Percentiles rank a stretch among this genome's conserved stretches.
These are phyloP conservation scores for Thalassarche chlororhynchos DNA, from an alignment of 2,113 vertebrate species.

Conservation along the genomic window DNA sequence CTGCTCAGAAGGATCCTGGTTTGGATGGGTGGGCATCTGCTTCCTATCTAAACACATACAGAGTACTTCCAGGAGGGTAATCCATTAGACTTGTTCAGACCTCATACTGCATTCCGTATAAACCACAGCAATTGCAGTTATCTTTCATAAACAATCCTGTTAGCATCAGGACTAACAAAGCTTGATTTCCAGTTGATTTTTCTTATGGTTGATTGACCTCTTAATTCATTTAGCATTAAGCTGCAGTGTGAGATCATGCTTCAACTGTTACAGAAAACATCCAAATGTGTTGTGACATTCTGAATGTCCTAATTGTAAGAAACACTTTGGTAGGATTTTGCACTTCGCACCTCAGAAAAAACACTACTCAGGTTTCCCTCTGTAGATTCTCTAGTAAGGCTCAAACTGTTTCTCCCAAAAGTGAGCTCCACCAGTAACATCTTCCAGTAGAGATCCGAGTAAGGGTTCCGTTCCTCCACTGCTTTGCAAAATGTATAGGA, in stretches of 20 bases:
- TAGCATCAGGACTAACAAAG: not conserved
- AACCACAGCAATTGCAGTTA: not conserved
- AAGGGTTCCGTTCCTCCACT: not conserved
- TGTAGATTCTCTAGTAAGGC: not conserved
- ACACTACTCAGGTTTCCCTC: not conserved
- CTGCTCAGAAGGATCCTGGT: not conserved
- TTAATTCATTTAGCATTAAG: not conserved
- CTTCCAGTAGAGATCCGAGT: not conserved
- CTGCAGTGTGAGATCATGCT: not conserved
- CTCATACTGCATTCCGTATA: not conserved
- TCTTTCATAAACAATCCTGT: not conserved
- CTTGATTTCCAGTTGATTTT: not conserved
- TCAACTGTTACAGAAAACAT: not conserved
- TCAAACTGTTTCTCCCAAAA: not conserved
- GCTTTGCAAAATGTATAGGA: not conserved
- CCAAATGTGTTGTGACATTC: not conserved
- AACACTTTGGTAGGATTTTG: not conserved
- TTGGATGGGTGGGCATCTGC: not conserved
- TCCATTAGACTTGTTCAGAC: not conserved
- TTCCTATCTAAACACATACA: not conserved
- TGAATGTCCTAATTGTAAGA: not conserved
- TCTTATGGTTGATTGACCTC: not conserved
- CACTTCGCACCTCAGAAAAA: not conserved
- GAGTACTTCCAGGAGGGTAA: not conserved
- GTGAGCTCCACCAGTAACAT: not conserved